Evolutionary conservation across 1,140 invertebrate genomes (phyloP).

Genomic region (Drosophila triauraria): DNA sequence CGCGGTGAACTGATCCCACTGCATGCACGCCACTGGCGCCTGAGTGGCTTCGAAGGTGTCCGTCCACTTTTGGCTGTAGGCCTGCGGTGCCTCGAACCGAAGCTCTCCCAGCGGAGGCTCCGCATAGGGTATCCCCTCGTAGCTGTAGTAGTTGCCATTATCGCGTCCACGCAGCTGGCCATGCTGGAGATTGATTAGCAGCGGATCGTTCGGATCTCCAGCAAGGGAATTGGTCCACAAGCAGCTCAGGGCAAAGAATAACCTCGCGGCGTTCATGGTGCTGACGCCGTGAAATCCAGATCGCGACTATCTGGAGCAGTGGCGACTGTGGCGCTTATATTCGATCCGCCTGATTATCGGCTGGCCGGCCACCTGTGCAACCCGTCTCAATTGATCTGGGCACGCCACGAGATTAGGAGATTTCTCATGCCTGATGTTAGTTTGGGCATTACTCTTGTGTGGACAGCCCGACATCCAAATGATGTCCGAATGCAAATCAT

Average conservation of each 20-base stretch:
- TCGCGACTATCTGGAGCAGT: slow-evolving; percentile 21
- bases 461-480: not conserved
- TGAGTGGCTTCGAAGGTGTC: slow-evolving; percentile 55
- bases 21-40: slow-evolving; percentile 47
- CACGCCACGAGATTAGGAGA: slow-evolving; percentile 19
- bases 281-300: slow-evolving; percentile 18
- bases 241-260: slow-evolving; percentile 16
- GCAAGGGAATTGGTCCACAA: slow-evolving; percentile 19
- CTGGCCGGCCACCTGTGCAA: slow-evolving; percentile 27
- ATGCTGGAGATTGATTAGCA: slow-evolving; percentile 64
- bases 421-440: slow-evolving; percentile 6
- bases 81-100: slow-evolving; percentile 72
- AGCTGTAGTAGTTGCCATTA: slow-evolving; percentile 84
- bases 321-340: slow-evolving; percentile 24
- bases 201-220: slow-evolving; percentile 16
- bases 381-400: slow-evolving; percentile 20
- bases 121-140: slow-evolving; percentile 86
- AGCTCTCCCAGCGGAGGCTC: slow-evolving; percentile 85
- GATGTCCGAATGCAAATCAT: slow-evolving; percentile 18
- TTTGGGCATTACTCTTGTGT: not conserved
- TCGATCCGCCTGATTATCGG: slow-evolving; percentile 24
- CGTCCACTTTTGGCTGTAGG: slow-evolving; percentile 40
- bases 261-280: slow-evolving; percentile 27
- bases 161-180: slow-evolving; percentile 86
- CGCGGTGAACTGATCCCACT: slow-evolving; percentile 61